Conservation (phyloP, 2,888 invertebrate genomes). For the Drosophila prolongata region DNA sequence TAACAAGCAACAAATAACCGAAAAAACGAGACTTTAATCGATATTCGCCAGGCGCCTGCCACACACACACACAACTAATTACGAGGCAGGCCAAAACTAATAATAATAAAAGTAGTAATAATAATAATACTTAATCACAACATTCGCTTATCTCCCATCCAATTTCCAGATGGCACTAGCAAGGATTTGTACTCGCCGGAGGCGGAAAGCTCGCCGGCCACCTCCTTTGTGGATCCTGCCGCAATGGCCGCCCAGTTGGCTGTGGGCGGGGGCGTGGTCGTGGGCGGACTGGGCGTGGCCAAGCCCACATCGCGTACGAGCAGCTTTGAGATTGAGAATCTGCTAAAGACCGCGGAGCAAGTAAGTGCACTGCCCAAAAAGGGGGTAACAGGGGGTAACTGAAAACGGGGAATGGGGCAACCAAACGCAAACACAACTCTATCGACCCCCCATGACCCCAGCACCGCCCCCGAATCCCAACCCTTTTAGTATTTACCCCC, state of each 20-base stretch:
- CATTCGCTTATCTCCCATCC: constrained; percentile 18
- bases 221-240: constrained; percentile 85
- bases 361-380: constrained; percentile 82
- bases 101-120: constrained; percentile 47
- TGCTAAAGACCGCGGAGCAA: constrained; percentile 89
- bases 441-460: constrained; percentile 28
- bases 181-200: constrained; percentile 91
- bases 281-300: constrained; percentile 60
- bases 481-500: not conserved
- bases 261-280: constrained; percentile 61
- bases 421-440: constrained; percentile 68
- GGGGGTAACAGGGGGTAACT: too few species aligned
- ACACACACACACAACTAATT: constrained; percentile 35
- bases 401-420: constrained; percentile 43
- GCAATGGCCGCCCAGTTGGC: constrained; percentile 64
- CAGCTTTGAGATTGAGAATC: constrained; percentile 97
- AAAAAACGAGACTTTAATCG: constrained; percentile 49
- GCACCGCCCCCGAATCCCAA: constrained; percentile 6
- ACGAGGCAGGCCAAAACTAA: constrained; percentile 46
- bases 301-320: constrained; percentile 93
- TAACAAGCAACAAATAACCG: constrained; percentile 57
- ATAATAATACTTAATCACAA: constrained; percentile 46
- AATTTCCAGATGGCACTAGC: constrained; percentile 85
- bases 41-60: constrained; percentile 7
- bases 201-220: constrained; percentile 86